Base-by-base conservation (phyloP, 64 coral and sea anemone genomes). In the Hydrozoanthus tunicans region DNA sequence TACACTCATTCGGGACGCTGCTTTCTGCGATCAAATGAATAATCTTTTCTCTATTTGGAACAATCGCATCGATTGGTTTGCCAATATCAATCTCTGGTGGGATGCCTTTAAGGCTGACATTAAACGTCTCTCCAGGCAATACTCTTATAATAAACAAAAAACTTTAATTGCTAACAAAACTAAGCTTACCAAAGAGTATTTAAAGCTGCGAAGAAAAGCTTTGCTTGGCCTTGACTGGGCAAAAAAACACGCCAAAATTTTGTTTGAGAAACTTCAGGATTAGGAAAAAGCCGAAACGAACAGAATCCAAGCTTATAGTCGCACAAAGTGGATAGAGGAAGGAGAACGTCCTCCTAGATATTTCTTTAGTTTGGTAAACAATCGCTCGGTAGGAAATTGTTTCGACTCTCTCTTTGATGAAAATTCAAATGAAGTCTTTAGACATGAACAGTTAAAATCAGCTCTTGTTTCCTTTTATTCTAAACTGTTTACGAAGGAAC, bases 401-500 rank as follows among this genome's bases (percentile, higher is more conserved):
- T 65, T 93, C 26, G 61, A 4, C 5, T 27, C 12, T 70, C n/a
- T 92, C 53, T 75, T 70, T 12, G 65, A 88, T 17, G 7, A 10
- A 0, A 17, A 32, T 57, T 62, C 73, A 0, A 11, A 23, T 1
- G 84, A 89, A 62, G 77, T 64, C 2, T 60, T 6, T 0, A 24
- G 75, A 0, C 57, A 93, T 12, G 32, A 72, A 0, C 64, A 93
- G 4, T 60, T 89, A 6, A 78, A 79, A 58, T 25, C 20, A 0
- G 51, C 77, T 5, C 75, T 89, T 63, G 66, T 60, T 52, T 64
- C 71, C 6, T 93, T 93, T 67, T 90, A 93, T 15, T 6, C 5
- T 0, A 13, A 68, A 1, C 55, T 90, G 14, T 83, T 90, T 66
- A 62, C 76, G 14, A 51, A 52, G 11, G 67, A 82, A 76, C 0